phyloP scores from a whole-genome alignment of 2,888 invertebrate species.

The Dorcus hopei region DNA sequence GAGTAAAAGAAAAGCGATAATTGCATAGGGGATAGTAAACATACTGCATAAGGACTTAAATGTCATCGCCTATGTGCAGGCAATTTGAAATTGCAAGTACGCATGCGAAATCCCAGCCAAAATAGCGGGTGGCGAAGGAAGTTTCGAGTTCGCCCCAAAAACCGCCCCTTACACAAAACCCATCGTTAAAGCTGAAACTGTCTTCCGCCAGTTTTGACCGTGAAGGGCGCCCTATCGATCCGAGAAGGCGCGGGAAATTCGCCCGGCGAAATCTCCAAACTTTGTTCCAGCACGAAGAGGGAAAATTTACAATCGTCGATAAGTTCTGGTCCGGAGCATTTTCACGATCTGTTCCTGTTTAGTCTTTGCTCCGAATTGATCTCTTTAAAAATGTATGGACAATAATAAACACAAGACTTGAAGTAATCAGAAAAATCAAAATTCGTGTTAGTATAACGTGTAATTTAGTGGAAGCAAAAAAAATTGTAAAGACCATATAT shows the following conservation, averaged over 20 bases:
- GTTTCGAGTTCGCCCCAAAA: constrained; percentile 21
- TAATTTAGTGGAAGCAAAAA: neutral
- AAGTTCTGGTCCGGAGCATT: constrained; percentile 28
- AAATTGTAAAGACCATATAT: constrained; percentile 7
- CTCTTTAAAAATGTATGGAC: constrained; percentile 6
- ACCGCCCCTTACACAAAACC: constrained; percentile 7
- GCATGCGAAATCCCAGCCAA: constrained; percentile 31
- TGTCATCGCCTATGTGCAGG: constrained; percentile 13
- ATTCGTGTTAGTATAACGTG: neutral
- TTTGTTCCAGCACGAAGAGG: constrained; percentile 37
- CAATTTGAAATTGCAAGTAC: constrained; percentile 13
- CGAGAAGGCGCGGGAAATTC: constrained; percentile 34
- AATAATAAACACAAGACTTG: constrained; percentile 10
- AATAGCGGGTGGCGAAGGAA: constrained; percentile 28
- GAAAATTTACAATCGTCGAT: constrained; percentile 30
- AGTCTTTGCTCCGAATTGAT: constrained; percentile 4
- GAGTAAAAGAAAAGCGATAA: too few species aligned
- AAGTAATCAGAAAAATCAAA: constrained; percentile 3
- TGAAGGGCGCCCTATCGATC: constrained; percentile 39
- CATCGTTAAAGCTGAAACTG: constrained; percentile 27
- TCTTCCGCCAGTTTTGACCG: constrained; percentile 37
- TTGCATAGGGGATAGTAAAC: too few species aligned
- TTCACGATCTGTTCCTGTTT: constrained; percentile 22
- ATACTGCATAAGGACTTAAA: too few species aligned
- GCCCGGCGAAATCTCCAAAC: constrained; percentile 35